These are phyloP conservation scores for Sebastes baramenuke DNA, from an alignment of 2,797 vertebrate species.

Conservation along the genomic window DNA sequence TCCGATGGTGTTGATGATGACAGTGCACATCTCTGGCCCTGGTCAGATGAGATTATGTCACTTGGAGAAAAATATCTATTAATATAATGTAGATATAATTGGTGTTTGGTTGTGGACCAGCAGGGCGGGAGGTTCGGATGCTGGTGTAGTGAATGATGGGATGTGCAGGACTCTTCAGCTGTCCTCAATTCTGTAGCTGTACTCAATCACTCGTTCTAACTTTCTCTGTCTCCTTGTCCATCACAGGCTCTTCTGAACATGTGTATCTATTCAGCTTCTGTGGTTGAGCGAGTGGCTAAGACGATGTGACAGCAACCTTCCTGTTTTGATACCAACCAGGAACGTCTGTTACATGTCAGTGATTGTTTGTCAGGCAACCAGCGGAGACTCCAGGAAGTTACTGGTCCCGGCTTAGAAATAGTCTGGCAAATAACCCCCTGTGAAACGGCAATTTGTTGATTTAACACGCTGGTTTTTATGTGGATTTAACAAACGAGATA, in stretches of 20 bases:
- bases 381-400: no score
- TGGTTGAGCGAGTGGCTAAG: neutral
- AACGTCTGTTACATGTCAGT: slow-evolving; percentile 23
- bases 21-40: slow-evolving; percentile 5
- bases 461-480: neutral
- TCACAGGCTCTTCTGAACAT: neutral
- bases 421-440: no score
- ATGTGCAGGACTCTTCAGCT: neutral
- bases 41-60: slow-evolving; percentile 32
- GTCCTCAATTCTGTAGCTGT: neutral
- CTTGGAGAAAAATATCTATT: slow-evolving; percentile 7
- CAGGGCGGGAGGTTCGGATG: neutral
- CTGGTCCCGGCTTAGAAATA: no score
- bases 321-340: neutral
- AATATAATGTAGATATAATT: slow-evolving; percentile 6
- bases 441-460: fast-evolving
- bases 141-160: neutral
- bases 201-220: neutral
- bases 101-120: neutral
- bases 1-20: slow-evolving; percentile 13
- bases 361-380: slow-evolving; percentile 19
- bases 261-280: no score
- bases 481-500: neutral
- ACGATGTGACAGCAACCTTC: neutral
- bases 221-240: neutral